These are phyloP conservation scores for Gryon sp. DNA, from an alignment of 1,140 invertebrate species.

Conservation along the genomic window DNA sequence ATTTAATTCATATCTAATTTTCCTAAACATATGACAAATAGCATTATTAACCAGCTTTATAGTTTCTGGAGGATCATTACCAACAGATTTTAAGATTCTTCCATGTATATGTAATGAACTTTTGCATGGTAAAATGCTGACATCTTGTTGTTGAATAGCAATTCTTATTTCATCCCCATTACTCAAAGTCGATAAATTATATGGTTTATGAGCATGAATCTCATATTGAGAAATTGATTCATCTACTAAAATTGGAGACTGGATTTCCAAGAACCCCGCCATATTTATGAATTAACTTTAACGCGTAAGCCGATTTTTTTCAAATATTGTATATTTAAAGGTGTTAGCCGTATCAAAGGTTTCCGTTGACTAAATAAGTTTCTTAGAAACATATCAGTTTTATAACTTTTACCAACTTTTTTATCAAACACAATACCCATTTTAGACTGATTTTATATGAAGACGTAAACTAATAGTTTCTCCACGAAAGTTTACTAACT, in stretches of 20 bases:
- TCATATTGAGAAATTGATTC: conserved; percentile 69
- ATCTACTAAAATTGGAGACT: conserved; percentile 43
- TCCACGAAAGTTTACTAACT: too few relatives aligned
- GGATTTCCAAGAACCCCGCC: conserved; percentile 13
- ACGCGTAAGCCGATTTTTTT: conserved; percentile 38
- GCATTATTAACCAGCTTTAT: too few relatives aligned
- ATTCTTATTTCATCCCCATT: conserved; percentile 73
- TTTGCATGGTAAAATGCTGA: conserved; percentile 36
- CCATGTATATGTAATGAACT: conserved; percentile 34
- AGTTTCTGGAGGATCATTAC: too few relatives aligned
- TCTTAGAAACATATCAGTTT: background rate
- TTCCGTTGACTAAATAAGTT: conserved; percentile 7
- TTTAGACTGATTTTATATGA: conserved; percentile 34
- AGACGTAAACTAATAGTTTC: too few relatives aligned
- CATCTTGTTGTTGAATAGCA: conserved; percentile 63
- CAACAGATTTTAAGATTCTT: too few relatives aligned
- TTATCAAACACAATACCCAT: conserved; percentile 19
- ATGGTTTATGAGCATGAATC: conserved; percentile 70
- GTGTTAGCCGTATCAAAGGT: conserved; percentile 14
- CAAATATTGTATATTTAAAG: conserved; percentile 22
- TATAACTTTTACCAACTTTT: conserved; percentile 20
- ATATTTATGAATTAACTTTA: conserved; percentile 39
- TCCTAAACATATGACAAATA: too few relatives aligned
- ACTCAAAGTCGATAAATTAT: conserved; percentile 66
- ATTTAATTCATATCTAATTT: too few relatives aligned